These are phyloP conservation scores for Tetranychus cinnabarinus DNA, from an alignment of 1,140 invertebrate species.

Conservation along the genomic window DNA sequence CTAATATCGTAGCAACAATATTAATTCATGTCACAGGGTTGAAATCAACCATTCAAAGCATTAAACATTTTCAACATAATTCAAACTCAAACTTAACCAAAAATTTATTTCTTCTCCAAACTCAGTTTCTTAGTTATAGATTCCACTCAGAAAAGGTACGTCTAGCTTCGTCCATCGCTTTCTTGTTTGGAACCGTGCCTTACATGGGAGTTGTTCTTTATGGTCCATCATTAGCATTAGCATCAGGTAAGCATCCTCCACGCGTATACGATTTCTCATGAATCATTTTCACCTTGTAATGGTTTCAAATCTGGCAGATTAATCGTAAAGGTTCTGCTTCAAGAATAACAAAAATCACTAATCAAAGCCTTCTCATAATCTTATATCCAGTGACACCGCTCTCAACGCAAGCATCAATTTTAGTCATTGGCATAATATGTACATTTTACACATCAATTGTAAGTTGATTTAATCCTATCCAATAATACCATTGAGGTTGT, in stretches of 20 bases:
- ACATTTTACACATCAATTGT: slow-evolving; percentile 27
- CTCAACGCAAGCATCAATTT: slow-evolving; percentile 20
- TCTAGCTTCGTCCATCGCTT: slow-evolving; percentile 14
- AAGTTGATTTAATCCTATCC: slow-evolving; percentile 9
- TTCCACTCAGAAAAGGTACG: neutral
- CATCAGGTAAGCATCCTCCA: slow-evolving; percentile 18
- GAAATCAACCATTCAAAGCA: too few species aligned
- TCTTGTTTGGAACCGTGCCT: slow-evolving; percentile 14
- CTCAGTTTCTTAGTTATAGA: slow-evolving; percentile 4
- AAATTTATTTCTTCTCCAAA: neutral
- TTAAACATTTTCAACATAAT: too few species aligned
- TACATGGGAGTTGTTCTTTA: slow-evolving; percentile 28
- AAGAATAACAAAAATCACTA: too few species aligned
- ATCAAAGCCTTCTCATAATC: neutral
- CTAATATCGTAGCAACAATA: too few species aligned
- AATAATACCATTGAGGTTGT: neutral
- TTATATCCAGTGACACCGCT: slow-evolving; percentile 22
- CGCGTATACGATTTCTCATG: too few species aligned
- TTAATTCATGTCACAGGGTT: too few species aligned
- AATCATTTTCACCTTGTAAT: too few species aligned
- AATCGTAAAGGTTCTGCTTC: too few species aligned
- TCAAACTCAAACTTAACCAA: too few species aligned
- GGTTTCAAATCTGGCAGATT: too few species aligned
- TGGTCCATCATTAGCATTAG: slow-evolving; percentile 25
- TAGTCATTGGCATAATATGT: slow-evolving; percentile 23